phyloP scores from a whole-genome alignment of 2,888 invertebrate species.

The Euphydryas editha region DNA sequence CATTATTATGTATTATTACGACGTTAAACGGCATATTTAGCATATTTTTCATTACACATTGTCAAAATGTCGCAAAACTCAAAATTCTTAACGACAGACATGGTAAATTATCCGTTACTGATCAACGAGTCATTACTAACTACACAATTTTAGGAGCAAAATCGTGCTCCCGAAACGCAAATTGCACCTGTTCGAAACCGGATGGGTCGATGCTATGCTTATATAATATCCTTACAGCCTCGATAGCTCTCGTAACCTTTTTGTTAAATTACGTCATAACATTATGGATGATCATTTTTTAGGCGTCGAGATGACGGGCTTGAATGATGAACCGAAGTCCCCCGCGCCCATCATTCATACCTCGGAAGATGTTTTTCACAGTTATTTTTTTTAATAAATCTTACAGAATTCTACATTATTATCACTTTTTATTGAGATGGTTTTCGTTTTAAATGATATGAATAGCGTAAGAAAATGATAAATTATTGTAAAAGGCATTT shows the following conservation, averaged over 20 bases:
- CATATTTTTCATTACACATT: too few relatives aligned
- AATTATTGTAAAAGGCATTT: neutral
- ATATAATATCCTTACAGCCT: neutral
- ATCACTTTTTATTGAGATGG: neutral
- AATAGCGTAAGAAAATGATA: neutral
- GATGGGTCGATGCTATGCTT: neutral
- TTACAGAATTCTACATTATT: slow-evolving; percentile 1
- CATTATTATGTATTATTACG: too few relatives aligned
- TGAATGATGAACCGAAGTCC: slow-evolving; percentile 18
- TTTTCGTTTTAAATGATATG: neutral
- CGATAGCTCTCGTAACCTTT: neutral
- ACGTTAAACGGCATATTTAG: too few relatives aligned
- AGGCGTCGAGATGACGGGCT: neutral
- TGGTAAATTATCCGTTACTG: too few relatives aligned
- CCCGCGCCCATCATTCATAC: slow-evolving; percentile 12
- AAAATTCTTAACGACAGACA: too few relatives aligned
- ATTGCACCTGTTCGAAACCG: too few relatives aligned
- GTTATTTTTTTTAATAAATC: slow-evolving; percentile 17
- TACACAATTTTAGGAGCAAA: too few relatives aligned
- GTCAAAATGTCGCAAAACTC: too few relatives aligned
- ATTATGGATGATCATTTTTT: slow-evolving; percentile 20
- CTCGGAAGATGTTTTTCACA: slow-evolving; percentile 12
- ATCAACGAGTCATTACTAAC: too few relatives aligned
- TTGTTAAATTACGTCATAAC: slow-evolving; percentile 14
- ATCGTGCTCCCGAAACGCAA: too few relatives aligned